Evolutionary conservation across 1,140 invertebrate genomes (phyloP).

Genomic region (Psix sp.): DNA sequence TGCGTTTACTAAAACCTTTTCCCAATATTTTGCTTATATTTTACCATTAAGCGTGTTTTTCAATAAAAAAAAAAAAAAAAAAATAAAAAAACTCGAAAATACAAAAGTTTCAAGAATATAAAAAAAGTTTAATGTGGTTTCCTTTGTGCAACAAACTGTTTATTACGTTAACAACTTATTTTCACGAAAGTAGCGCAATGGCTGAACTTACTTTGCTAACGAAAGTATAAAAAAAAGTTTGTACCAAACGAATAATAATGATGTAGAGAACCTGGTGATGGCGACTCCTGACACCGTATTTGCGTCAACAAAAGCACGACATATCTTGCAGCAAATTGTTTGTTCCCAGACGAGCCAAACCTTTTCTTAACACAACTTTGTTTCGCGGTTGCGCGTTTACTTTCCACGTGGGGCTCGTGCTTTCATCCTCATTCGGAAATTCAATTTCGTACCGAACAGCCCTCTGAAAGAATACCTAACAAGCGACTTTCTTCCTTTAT

Average conservation of each 20-base stretch:
- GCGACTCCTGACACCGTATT: not conserved
- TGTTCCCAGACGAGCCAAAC: slow-evolving; percentile 26
- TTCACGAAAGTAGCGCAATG: not conserved
- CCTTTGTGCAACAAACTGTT: too few relatives aligned
- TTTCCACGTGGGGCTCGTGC: slow-evolving; percentile 14
- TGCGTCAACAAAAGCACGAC: slow-evolving; percentile 15
- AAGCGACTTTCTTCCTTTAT: slow-evolving; percentile 21
- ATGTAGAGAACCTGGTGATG: not conserved
- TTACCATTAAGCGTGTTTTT: too few relatives aligned
- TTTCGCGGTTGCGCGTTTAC: slow-evolving; percentile 26
- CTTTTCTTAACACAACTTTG: slow-evolving; percentile 44
- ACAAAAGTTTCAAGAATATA: too few relatives aligned
- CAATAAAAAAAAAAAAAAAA: too few relatives aligned
- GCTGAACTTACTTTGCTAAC: not conserved
- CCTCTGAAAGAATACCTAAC: slow-evolving; percentile 50
- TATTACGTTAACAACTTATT: not conserved
- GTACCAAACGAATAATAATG: slow-evolving; percentile 26
- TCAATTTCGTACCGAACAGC: slow-evolving; percentile 40
- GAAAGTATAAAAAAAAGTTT: slow-evolving; percentile 1
- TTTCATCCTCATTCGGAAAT: slow-evolving; percentile 34
- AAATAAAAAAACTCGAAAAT: too few relatives aligned
- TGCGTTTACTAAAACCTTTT: too few relatives aligned
- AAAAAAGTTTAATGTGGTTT: too few relatives aligned
- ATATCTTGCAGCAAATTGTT: slow-evolving; percentile 18
- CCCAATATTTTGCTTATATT: too few relatives aligned